These are phyloP conservation scores for Phortica magna DNA, from an alignment of 2,888 invertebrate genomes.

Conservation along the genomic window DNA sequence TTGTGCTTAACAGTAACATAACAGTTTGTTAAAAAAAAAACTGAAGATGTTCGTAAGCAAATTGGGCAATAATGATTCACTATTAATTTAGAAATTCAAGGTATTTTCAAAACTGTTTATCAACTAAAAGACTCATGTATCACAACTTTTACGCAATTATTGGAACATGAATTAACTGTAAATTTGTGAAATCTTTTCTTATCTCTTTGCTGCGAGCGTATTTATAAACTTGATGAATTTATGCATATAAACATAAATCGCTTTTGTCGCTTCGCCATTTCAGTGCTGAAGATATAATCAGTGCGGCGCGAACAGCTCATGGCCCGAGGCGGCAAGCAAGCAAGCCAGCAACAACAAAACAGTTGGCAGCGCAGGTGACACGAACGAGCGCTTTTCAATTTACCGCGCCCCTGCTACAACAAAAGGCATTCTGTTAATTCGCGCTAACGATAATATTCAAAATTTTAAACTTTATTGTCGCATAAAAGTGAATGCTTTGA, in stretches of 20 bases:
- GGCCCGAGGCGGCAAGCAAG: constrained; percentile 6
- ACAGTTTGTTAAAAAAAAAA: constrained; percentile 24
- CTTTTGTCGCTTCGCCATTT: constrained; percentile 46
- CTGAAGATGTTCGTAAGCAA: too few species aligned
- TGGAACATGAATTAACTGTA: constrained; percentile 57
- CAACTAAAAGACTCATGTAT: too few species aligned
- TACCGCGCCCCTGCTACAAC: not conserved
- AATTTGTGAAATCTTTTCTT: constrained; percentile 58
- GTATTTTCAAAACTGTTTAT: too few species aligned
- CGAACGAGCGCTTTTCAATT: not conserved
- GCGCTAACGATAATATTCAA: constrained; percentile 72
- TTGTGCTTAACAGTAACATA: constrained; percentile 22
- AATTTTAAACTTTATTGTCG: constrained; percentile 70
- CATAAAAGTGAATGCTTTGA: constrained; percentile 65
- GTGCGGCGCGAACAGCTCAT: not conserved
- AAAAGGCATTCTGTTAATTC: constrained; percentile 65
- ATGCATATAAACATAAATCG: constrained; percentile 59
- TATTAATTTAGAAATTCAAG: too few species aligned
- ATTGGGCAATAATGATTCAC: too few species aligned
- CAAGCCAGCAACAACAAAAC: constrained; percentile 54
- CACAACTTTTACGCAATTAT: not conserved
- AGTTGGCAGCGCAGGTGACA: constrained; percentile 32
- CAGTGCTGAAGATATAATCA: constrained; percentile 51
- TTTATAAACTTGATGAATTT: constrained; percentile 63
- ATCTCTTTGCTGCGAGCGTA: constrained; percentile 52